These are phyloP conservation scores for Archilochus colubris DNA, from an alignment of 2,113 vertebrate species.

Conservation along the genomic window DNA sequence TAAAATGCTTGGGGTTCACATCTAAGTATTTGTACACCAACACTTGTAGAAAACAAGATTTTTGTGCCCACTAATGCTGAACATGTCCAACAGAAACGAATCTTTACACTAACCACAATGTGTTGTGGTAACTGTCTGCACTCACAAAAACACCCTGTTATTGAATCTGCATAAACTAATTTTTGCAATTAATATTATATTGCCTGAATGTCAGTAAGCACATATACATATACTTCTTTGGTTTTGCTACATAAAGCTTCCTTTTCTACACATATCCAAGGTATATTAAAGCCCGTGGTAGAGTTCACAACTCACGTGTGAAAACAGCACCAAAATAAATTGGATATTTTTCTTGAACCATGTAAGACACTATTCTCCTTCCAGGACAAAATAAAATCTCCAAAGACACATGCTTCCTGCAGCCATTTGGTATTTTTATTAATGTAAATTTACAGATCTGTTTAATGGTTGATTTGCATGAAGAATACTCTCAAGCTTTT, in stretches of 20 bases:
- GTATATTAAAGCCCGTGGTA: background rate
- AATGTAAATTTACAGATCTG: background rate
- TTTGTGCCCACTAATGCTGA: background rate
- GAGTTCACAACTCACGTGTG: background rate
- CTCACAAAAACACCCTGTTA: background rate
- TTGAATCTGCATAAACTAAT: background rate
- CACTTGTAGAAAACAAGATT: background rate
- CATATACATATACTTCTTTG: background rate
- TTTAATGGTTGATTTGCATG: constrained; percentile 21
- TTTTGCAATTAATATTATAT: background rate
- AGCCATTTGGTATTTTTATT: background rate
- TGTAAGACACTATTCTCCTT: background rate
- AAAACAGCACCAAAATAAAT: background rate
- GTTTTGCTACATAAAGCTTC: background rate
- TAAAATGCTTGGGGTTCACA: background rate
- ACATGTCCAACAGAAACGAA: background rate
- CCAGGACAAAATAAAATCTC: background rate
- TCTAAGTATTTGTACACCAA: background rate
- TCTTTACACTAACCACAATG: background rate
- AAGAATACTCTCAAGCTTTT: background rate
- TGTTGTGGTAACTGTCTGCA: background rate
- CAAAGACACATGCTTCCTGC: background rate
- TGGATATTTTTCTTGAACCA: background rate
- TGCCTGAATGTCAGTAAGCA: background rate
- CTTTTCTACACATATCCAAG: background rate